These are phyloP conservation scores for Lepeophtheirus nordmannii DNA, from an alignment of 2,888 invertebrate species.

Conservation along the genomic window DNA sequence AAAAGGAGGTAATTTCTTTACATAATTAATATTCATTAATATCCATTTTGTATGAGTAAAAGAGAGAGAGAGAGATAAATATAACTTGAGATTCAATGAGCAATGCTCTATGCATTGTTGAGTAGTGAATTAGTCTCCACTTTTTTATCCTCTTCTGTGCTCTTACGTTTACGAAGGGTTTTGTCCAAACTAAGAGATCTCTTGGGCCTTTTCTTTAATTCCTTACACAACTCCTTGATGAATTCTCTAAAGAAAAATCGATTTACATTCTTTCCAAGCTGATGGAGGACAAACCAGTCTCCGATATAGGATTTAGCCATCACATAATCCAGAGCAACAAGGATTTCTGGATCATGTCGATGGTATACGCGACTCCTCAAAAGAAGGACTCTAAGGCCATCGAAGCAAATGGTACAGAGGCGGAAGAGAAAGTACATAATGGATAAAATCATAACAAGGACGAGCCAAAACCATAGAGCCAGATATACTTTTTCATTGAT, in stretches of 20 bases:
- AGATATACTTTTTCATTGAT: slow-evolving; percentile 25
- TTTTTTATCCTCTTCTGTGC: not conserved
- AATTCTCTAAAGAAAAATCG: slow-evolving; percentile 20
- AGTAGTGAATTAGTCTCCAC: not conserved
- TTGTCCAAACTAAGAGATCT: not conserved
- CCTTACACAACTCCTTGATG: slow-evolving; percentile 20
- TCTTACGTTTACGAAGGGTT: not conserved
- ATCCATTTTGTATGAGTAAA: no score
- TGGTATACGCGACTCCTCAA: not conserved
- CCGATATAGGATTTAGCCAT: slow-evolving; percentile 14
- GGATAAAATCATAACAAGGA: slow-evolving; percentile 6
- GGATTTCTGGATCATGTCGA: not conserved
- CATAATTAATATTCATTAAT: no score
- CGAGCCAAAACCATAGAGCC: slow-evolving; percentile 22
- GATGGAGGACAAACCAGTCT: slow-evolving; percentile 24
- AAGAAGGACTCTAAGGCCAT: not conserved
- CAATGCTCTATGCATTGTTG: not conserved
- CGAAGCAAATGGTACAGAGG: slow-evolving; percentile 5
- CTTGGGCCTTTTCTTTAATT: slow-evolving; percentile 14
- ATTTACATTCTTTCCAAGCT: slow-evolving; percentile 23
- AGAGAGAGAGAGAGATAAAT: no score
- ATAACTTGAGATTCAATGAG: no score
- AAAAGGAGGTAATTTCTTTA: no score
- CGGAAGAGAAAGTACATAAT: slow-evolving; percentile 15
- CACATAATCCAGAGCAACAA: slow-evolving; percentile 2